These are phyloP conservation scores for Chaetogeoica ovagalla DNA, from an alignment of 2,888 invertebrate genomes.

Conservation along the genomic window DNA sequence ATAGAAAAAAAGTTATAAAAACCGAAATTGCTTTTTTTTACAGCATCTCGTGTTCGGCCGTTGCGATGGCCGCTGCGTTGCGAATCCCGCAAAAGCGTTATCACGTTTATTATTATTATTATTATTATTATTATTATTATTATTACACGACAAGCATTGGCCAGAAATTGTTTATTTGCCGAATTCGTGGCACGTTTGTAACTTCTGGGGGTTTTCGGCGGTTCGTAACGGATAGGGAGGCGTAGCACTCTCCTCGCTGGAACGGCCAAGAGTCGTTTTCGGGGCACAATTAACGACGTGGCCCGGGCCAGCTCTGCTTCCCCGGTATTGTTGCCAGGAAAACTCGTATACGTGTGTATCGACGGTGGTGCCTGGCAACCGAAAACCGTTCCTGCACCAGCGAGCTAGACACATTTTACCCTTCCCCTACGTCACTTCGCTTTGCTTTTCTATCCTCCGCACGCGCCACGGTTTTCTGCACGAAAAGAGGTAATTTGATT, in stretches of 20 bases:
- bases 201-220: not conserved
- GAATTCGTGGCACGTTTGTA: conserved; percentile 43
- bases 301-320: conserved; percentile 17
- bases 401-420: too few species aligned
- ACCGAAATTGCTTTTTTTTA: too few species aligned
- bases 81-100: conserved; percentile 1
- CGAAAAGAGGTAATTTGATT: not conserved
- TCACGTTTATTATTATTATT: conserved; percentile 14
- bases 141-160: not conserved
- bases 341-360: too few species aligned
- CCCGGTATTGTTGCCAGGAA: not conserved
- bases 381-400: too few species aligned
- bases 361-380: too few species aligned
- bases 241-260: too few species aligned
- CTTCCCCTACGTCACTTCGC: not conserved
- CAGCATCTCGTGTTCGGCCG: not conserved
- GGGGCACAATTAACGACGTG: conserved; percentile 45
- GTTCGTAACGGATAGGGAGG: not conserved
- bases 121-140: conserved; percentile 1
- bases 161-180: conserved; percentile 48
- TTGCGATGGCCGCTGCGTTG: too few species aligned
- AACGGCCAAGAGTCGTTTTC: conserved; percentile 6
- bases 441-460: not conserved
- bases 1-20: too few species aligned
- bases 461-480: not conserved